Percentiles rank a stretch among this genome's conserved stretches.
Evolutionary conservation across 2,113 vertebrate genomes (phyloP).

Genomic region (Columba janthina): DNA sequence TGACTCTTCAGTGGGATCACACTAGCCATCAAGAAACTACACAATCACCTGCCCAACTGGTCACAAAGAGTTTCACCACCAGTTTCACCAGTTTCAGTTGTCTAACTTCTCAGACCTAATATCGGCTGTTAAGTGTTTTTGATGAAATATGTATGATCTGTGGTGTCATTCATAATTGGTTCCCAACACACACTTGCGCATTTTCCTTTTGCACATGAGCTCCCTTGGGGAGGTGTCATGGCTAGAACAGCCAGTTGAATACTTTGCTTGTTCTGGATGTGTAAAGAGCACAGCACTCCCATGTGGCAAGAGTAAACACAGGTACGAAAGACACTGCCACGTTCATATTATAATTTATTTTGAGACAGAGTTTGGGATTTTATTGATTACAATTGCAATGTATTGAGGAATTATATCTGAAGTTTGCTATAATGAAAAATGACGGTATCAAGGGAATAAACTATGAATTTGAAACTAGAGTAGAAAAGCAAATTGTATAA

Average conservation of each 20-base stretch:
- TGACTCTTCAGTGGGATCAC: neutral
- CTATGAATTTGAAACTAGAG: neutral
- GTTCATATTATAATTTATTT: neutral
- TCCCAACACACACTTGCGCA: neutral
- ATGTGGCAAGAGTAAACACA: neutral
- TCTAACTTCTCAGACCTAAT: neutral
- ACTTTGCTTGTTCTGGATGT: neutral
- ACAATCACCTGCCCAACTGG: neutral
- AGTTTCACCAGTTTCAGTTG: neutral
- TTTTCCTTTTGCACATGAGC: neutral
- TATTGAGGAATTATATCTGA: neutral
- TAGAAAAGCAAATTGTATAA: neutral
- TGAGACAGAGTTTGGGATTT: neutral
- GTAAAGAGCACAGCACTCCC: neutral
- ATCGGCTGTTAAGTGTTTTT: neutral
- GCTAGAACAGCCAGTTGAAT: neutral
- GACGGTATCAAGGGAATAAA: neutral
- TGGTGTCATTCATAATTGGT: accelerated
- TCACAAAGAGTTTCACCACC: neutral
- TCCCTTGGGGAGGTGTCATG: neutral
- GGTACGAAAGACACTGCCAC: neutral
- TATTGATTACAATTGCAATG: neutral
- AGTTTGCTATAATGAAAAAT: neutral
- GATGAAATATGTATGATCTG: neutral
- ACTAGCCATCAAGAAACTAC: neutral